These are phyloP conservation scores for Micrasema longulum DNA, from an alignment of 1,140 invertebrate species.

Conservation along the genomic window DNA sequence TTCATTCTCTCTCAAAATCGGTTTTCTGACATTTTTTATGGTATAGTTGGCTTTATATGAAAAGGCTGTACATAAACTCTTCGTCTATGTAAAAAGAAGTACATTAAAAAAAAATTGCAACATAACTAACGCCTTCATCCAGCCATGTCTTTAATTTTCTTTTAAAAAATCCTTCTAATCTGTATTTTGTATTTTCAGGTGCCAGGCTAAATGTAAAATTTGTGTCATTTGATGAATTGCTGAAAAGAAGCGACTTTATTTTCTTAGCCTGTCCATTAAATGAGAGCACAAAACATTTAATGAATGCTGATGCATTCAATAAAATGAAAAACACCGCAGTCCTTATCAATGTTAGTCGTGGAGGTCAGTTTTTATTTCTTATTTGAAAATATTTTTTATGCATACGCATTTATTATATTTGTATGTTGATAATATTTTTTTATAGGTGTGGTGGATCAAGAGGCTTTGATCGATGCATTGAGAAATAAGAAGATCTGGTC, in stretches of 20 bases:
- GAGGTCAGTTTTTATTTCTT: slow-evolving; percentile 66
- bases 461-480: slow-evolving; percentile 80
- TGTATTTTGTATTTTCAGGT: slow-evolving; percentile 63
- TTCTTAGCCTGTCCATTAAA: slow-evolving; percentile 78
- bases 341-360: slow-evolving; percentile 85
- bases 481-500: slow-evolving; percentile 78
- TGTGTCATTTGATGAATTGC: slow-evolving; percentile 77
- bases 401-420: too few relatives aligned
- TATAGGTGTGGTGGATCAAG: slow-evolving; percentile 78
- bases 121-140: too few relatives aligned
- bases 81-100: too few relatives aligned
- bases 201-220: slow-evolving; percentile 74
- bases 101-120: too few relatives aligned
- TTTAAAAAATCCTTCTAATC: neutral
- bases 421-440: too few relatives aligned
- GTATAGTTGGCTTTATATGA: too few relatives aligned
- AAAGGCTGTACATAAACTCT: too few relatives aligned
- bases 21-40: too few relatives aligned
- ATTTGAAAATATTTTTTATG: too few relatives aligned
- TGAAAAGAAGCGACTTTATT: slow-evolving; percentile 82
- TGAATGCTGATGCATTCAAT: slow-evolving; percentile 76
- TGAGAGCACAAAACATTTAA: slow-evolving; percentile 77
- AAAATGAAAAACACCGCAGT: slow-evolving; percentile 85
- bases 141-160: too few relatives aligned
- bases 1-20: too few relatives aligned